phyloP scores from a whole-genome alignment of 2,113 vertebrate species.

The Archilochus colubris region DNA sequence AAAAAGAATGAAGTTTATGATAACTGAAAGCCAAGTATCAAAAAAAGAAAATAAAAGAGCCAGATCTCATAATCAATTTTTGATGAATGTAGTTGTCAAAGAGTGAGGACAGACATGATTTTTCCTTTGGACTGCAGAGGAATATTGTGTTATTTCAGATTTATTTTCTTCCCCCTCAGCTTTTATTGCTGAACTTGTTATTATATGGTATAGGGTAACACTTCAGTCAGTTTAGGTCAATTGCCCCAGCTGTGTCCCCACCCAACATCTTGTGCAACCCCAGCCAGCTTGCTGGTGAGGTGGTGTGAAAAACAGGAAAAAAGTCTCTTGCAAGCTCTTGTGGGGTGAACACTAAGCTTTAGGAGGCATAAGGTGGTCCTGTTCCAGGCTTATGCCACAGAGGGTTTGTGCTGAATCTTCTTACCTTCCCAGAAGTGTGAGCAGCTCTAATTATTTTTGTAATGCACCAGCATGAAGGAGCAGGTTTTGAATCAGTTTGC shows the following conservation, averaged over 20 bases:
- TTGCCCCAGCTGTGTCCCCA: background rate
- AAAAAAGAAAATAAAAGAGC: background rate
- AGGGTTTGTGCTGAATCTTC: background rate
- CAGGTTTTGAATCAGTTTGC: background rate
- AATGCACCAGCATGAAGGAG: background rate
- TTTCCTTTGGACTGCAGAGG: background rate
- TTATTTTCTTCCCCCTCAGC: background rate
- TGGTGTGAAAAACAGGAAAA: background rate
- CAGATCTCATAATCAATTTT: background rate
- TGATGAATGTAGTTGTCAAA: background rate
- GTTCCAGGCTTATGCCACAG: background rate
- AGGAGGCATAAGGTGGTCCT: background rate
- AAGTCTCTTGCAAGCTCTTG: background rate
- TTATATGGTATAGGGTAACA: background rate
- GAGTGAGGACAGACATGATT: background rate
- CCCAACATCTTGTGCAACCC: background rate
- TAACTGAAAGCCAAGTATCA: background rate
- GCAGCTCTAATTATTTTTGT: background rate
- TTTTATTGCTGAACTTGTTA: background rate
- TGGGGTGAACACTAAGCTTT: rapidly evolving
- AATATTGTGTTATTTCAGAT: background rate
- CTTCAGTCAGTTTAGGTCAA: background rate
- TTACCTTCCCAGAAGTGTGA: background rate
- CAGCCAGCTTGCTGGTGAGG: background rate
- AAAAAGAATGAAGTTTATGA: background rate